Evolutionary conservation across 2,113 vertebrate genomes (phyloP).

Genomic region (Sterrhoptilus dennistouni): DNA sequence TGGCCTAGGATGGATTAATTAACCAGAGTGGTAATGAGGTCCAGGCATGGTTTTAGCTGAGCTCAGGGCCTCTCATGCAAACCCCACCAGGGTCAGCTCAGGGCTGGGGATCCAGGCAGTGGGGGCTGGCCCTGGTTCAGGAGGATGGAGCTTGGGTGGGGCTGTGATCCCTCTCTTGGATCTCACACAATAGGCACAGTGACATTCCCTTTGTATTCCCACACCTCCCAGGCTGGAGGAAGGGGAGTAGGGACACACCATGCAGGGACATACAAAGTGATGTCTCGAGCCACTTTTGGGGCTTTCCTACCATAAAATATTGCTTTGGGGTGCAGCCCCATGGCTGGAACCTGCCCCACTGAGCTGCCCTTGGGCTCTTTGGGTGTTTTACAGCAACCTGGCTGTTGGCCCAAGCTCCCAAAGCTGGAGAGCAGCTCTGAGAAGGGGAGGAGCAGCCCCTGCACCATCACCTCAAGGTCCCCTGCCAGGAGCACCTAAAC

Average conservation of each 20-base stretch:
- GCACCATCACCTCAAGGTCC: neutral
- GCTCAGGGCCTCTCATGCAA: neutral
- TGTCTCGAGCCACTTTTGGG: neutral
- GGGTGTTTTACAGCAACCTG: neutral
- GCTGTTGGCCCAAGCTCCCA: neutral
- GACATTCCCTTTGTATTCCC: no score
- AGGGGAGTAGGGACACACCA: neutral
- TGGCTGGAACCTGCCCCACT: neutral
- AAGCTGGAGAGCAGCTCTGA: neutral
- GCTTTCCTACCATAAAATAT: neutral
- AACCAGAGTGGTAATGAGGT: neutral
- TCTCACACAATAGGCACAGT: rapidly evolving
- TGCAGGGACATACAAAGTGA: neutral
- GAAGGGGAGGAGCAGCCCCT: neutral
- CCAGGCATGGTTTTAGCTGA: neutral
- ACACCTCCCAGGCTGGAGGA: neutral
- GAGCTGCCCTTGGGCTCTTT: neutral
- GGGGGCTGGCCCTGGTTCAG: neutral
- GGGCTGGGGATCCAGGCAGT: neutral
- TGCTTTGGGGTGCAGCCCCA: neutral
- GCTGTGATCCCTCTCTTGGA: neutral
- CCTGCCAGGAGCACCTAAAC: neutral
- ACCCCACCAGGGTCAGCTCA: rapidly evolving
- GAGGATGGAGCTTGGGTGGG: neutral
- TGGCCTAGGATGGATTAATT: neutral